These are phyloP conservation scores for Campoplex nolae DNA, from an alignment of 2,888 invertebrate genomes.

Conservation along the genomic window DNA sequence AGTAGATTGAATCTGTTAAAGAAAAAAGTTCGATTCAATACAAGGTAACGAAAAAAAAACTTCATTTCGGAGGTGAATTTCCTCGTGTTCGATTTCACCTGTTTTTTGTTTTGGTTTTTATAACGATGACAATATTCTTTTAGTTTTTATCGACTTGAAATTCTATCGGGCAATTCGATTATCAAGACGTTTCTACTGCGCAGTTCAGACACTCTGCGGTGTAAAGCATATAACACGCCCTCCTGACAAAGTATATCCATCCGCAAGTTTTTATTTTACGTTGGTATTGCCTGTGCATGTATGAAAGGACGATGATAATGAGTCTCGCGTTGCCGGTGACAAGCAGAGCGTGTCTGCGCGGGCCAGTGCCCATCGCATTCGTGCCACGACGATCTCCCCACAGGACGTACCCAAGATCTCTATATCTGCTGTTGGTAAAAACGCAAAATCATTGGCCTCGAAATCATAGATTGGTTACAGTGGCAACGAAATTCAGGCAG, in stretches of 20 bases:
- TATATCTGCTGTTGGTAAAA: conserved; percentile 32
- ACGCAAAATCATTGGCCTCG: conserved; percentile 26
- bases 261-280: conserved; percentile 8
- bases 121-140: background rate
- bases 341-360: conserved; percentile 81
- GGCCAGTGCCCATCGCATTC: conserved; percentile 78
- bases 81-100: background rate
- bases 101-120: background rate
- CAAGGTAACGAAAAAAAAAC: background rate
- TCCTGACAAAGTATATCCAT: conserved; percentile 15
- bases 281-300: conserved; percentile 23
- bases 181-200: conserved; percentile 32
- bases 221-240: conserved; percentile 36
- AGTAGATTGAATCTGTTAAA: background rate
- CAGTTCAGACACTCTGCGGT: conserved; percentile 21
- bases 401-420: conserved; percentile 55
- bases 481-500: background rate
- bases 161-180: conserved; percentile 48
- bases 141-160: background rate
- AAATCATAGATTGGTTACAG: conserved; percentile 1
- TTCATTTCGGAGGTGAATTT: background rate
- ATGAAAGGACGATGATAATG: conserved; percentile 73
- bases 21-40: background rate
- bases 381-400: conserved; percentile 74
- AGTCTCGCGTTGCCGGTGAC: conserved; percentile 76